Evolutionary conservation across 2,888 invertebrate species (phyloP), one percentile per base, ranked within the genome.

Genomic region (Ischnus inquisitorius): DNA sequence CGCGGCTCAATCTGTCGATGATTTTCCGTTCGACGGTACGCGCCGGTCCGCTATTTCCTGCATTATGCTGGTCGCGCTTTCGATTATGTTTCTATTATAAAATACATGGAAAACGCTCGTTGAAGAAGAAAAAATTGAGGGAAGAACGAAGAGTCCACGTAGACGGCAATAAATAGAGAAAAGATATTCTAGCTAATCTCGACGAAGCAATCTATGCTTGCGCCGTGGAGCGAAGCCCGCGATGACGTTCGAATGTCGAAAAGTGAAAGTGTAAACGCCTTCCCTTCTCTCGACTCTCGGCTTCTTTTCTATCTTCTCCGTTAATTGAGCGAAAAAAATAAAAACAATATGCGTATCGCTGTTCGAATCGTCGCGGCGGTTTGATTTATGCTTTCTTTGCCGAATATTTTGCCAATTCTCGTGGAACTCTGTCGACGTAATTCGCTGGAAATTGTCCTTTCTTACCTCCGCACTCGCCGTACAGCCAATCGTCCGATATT

Each of bases 361-460:
- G 41, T 62, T 62, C 22, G 39, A 41, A 69, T 65, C 19, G 75
- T 54, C 46, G n/a, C n/a, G 57, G 64, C 43, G 51, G 48, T 39
- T 14, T 51, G 34, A 16, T 16, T 22, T n/a, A 12, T 25, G 46
- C 39, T 25, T 48, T 74, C 12, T 19, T 82, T 75, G 76, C 85
- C 74, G 85, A 85, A 78, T 82, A 83, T 51, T 86, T 85, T 19
- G 86, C 81, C 90, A 95, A 90, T 92, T 94, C 93, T 60, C 88
- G 90, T 82, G 95, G 95, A 90, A 95, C 92, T 91, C 94, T 93
- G 93, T 96, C 95, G 82, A 97, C 96, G 93, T 96, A 97, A 94
- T 96, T 97, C 39, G 95, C 94, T 76, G 97, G 97, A 94, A 97
- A 97, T 92, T 97, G 97, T 86, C 97, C 97, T 90, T 94, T 95